These are phyloP conservation scores for Tetrax tetrax DNA, from an alignment of 2,113 vertebrate genomes.

Conservation along the genomic window DNA sequence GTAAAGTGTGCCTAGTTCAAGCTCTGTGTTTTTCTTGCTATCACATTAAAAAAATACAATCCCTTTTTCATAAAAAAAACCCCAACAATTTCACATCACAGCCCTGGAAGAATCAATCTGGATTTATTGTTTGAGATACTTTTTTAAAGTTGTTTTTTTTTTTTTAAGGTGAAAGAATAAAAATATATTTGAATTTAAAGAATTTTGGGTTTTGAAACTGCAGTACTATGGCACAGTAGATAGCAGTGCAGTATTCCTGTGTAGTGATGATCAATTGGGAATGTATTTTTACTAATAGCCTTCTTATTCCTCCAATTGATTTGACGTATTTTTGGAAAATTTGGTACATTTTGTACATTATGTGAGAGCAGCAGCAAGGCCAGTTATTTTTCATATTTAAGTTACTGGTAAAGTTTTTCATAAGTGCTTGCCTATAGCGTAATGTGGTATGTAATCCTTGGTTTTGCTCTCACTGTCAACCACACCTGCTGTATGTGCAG, in stretches of 20 bases:
- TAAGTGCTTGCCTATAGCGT: background rate
- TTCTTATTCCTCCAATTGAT: background rate
- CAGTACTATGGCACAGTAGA: background rate
- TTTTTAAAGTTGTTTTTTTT: no score
- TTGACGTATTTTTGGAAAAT: background rate
- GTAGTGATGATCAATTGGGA: background rate
- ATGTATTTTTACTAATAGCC: background rate
- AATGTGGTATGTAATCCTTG: background rate
- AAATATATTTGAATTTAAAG: background rate
- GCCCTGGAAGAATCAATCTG: background rate
- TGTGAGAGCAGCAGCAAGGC: background rate
- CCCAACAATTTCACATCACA: background rate
- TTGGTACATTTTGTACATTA: background rate
- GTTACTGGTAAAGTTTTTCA: background rate
- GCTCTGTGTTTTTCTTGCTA: background rate
- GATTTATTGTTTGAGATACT: background rate
- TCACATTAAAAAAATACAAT: background rate
- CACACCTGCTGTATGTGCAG: background rate
- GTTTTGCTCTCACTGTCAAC: background rate
- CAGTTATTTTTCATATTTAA: background rate
- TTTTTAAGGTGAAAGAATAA: background rate
- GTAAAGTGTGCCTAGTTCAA: background rate
- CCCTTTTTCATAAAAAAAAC: background rate
- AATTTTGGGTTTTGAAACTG: background rate
- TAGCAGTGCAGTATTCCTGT: background rate